Evolutionary conservation across 2,113 vertebrate genomes (phyloP).

Genomic region (Neofelis nebulosa): DNA sequence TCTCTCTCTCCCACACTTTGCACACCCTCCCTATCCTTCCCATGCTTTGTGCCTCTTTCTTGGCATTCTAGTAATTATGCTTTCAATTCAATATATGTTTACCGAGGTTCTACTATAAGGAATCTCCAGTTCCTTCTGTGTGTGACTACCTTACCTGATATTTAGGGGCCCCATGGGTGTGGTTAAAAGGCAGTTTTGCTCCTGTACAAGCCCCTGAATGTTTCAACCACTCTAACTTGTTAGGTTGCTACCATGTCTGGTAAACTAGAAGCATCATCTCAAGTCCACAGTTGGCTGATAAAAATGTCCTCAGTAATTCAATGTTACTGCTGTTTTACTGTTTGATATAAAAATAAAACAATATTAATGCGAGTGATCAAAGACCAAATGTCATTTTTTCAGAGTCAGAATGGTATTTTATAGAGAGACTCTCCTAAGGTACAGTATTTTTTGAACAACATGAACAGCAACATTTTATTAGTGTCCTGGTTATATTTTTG

Average conservation of each 20-base stretch:
- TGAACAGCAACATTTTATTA: slow-evolving; percentile 70
- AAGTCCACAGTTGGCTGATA: slow-evolving; percentile 57
- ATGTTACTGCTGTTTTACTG: slow-evolving; percentile 69
- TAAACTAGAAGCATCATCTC: slow-evolving; percentile 38
- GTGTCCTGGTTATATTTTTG: slow-evolving; percentile 65
- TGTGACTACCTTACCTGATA: not conserved
- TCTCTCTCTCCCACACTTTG: too few relatives aligned
- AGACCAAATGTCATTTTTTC: slow-evolving; percentile 68
- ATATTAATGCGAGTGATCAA: slow-evolving; percentile 79
- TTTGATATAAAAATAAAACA: slow-evolving; percentile 79
- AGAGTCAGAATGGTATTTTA: slow-evolving; percentile 68
- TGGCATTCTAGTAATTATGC: not conserved
- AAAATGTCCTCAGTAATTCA: slow-evolving; percentile 75
- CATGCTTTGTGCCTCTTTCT: not conserved
- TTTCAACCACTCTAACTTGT: not conserved
- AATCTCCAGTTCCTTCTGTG: not conserved
- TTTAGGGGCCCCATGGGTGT: not conserved
- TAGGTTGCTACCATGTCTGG: not conserved
- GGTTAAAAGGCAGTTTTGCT: not conserved
- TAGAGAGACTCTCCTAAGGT: slow-evolving; percentile 49
- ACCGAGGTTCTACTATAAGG: not conserved
- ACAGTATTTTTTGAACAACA: slow-evolving; percentile 63
- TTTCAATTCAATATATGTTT: not conserved
- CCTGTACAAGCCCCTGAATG: not conserved
- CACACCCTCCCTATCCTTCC: not conserved